Evolutionary conservation across 2,797 vertebrate genomes (phyloP), one percentile per base, ranked within the genome.

Genomic region (Platyrinchus mystaceus): DNA sequence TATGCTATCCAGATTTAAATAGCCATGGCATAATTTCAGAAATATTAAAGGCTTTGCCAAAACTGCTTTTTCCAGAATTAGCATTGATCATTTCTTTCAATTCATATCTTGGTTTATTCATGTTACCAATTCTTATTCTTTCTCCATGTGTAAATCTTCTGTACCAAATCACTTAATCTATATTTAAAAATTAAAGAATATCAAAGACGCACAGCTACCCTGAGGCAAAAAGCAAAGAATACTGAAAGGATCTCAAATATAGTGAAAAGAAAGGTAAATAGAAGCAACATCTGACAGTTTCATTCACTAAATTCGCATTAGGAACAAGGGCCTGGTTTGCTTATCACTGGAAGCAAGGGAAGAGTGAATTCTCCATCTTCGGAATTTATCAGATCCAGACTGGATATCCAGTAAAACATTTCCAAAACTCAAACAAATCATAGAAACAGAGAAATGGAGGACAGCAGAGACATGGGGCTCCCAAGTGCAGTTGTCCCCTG

Each of bases 1-100:
- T 34, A 64, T 83, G 84, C 89, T 67, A 79, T 90, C 96, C 77
- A 81, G 81, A 84, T 92, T 94, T 92, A 90, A 96, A 95, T 56
- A 91, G 71, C 44, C 9, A 1, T 37, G 23, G 81, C 63, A 69
- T 74, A 39, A 84, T 92, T 92, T 89, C 52, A 91, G 63, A 74
- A 92, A 93, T 63, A 84, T 34, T 69, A 76, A 91, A 79, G 52
- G 50, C 50, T 87, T 84, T 93, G 44, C 81, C 92, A 96, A 89
- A 87, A 77, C 63, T 76, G 19, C 22, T 24, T 69, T 92, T 89
- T 92, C 89, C 81, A 44, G 59, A 87, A 74, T 87, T 79, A 84
- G 55, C 78, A 88, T 71, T 68, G 43, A 75, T n/a, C 30, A 30
- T 34, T 78, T 78, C 18, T 71, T 50, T 62, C 32, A 73, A 47